Evolutionary conservation across 2,113 vertebrate species (phyloP).

Genomic region (Heteronetta atricapilla): DNA sequence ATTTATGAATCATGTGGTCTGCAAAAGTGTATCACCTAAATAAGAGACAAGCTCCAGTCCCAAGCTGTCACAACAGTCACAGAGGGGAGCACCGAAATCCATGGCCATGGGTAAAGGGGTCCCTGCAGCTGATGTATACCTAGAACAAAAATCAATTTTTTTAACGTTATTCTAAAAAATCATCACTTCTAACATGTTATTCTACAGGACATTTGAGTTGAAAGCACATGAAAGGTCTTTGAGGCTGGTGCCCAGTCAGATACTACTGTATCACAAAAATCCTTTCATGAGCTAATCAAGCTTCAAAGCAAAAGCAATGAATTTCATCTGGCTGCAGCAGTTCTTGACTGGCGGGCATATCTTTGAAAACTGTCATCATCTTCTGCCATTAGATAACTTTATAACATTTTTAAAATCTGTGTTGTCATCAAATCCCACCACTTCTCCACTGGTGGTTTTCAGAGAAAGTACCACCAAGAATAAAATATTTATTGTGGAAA

Average conservation of each 20-base stretch:
- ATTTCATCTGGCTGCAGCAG: neutral
- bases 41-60: neutral
- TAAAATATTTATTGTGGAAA: neutral
- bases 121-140: neutral
- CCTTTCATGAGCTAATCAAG: neutral
- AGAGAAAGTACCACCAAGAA: neutral
- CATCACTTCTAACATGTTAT: neutral
- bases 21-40: neutral
- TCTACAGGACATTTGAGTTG: neutral
- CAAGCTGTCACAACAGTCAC: neutral
- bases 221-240: neutral
- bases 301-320: neutral
- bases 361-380: neutral
- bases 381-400: neutral
- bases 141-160: neutral
- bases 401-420: neutral
- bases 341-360: neutral
- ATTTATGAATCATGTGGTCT: fast-evolving
- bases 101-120: neutral
- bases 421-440: neutral
- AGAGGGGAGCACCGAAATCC: neutral
- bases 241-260: neutral
- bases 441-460: neutral
- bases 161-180: no score
- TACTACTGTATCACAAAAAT: neutral